Evolutionary conservation across 2,113 vertebrate species (phyloP).

Genomic region (Argyrosomus japonicus): DNA sequence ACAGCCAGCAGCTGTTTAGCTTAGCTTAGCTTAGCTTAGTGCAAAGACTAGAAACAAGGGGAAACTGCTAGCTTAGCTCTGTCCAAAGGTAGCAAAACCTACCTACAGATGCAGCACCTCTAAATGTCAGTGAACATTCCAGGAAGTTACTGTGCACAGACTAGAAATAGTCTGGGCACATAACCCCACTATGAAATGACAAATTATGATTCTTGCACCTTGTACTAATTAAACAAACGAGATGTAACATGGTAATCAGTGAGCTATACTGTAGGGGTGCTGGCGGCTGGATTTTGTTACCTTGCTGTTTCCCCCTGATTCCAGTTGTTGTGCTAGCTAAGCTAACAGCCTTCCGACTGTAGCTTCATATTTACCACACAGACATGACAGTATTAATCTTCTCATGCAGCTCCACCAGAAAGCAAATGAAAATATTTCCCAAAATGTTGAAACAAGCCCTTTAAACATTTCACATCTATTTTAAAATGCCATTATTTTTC

Average conservation of each 20-base stretch:
- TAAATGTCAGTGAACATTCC: background rate
- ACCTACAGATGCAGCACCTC: background rate
- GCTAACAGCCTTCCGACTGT: background rate
- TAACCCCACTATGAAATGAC: background rate
- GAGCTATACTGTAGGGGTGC: background rate
- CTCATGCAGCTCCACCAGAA: background rate
- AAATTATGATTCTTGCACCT: background rate
- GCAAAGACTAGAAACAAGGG: background rate
- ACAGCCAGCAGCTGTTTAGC: background rate
- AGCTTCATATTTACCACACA: background rate
- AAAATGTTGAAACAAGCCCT: background rate
- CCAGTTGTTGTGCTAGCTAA: background rate
- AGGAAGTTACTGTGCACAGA: background rate
- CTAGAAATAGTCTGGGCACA: background rate
- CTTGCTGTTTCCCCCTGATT: background rate
- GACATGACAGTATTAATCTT: background rate
- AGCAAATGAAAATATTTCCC: background rate
- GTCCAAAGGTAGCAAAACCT: background rate
- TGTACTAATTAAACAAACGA: background rate
- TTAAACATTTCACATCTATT: slow-evolving; percentile 17
- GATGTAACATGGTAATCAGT: background rate
- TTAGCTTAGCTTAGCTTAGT: background rate
- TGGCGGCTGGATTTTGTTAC: background rate
- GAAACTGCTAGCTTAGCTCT: background rate
- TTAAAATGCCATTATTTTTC: background rate